Evolutionary conservation across 2,888 invertebrate species (phyloP), one percentile per base, ranked within the genome.

Genomic region (Monoplex corrugatus): DNA sequence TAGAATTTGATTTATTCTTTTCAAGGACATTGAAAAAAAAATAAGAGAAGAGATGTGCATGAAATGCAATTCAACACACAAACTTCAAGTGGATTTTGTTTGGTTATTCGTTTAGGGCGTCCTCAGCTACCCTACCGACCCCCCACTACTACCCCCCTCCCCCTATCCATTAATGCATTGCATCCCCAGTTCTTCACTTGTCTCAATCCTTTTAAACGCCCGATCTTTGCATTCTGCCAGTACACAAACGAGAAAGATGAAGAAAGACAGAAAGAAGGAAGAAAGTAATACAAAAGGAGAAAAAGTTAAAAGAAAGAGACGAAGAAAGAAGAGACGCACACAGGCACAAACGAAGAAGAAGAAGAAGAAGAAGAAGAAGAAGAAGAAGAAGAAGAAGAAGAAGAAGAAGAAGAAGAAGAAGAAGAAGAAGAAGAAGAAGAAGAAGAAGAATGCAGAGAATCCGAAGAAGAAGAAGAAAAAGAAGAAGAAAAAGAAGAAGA

Each of bases 211-310:
- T n/a, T n/a, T n/a, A n/a, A n/a, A n/a, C n/a, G n/a, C n/a, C n/a
- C n/a, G n/a, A n/a, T n/a, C n/a, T n/a, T n/a, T n/a, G n/a, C 28
- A 63, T 16, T 63, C 28, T 19, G 28, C 16, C 63, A 63, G 16
- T 19, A 63, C 63, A 23, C 16, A 19, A 63, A 63, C 16, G 40
- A 80, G 38, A 80, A 32, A 80, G 38, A 80, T 19, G 35, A 23
- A 80, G 80, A 80, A 23, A 80, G 43, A 80, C 35, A 80, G 38
- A 80, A 32, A 80, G 80, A 80, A 23, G 35, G 43, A 80, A n/a
- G n/a, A 6, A 68, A n/a, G n/a, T 8, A 68, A n/a, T n/a, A n/a
- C 23, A n/a, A 68, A n/a, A 68, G 68, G 50, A 13, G 68, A 68
- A n/a, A 68, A n/a, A 68, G 68, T n/a, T n/a, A n/a, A 68, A n/a